Base-by-base conservation (phyloP, 1,140 invertebrate species). In the Drosophila busckii region DNA sequence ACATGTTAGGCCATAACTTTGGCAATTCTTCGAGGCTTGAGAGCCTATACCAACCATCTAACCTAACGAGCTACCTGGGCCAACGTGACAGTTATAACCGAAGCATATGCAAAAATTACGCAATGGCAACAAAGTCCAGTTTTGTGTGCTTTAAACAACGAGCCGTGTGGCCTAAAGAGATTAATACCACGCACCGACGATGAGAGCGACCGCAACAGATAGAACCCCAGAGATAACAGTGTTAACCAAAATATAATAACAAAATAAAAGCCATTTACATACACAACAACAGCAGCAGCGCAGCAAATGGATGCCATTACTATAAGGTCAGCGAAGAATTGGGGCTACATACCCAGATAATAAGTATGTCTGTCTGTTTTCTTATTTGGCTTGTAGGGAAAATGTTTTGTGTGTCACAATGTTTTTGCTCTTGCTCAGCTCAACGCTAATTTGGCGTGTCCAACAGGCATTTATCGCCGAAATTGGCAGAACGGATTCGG, bases 201-300 rank as follows among this genome's bases (percentile, higher is more conserved):
- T 76, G 70, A 66, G 53, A n/a, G 46, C 60, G 65, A 23, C 31
- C 54, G 42, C 49, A 62, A 19, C 65, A 58, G 55, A 68, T 69
- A 73, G 68, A 55, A 38, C 41, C 37, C 28, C 20, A 41, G 26
- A 76, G 73, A 80, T 80, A 80, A 68, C 44, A 80, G 73, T 56
- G 73, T 62, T 80, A 78, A 60, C 71, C 58, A 78, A 78, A n/a
- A n/a, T n/a, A 78, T 78, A 76, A 76, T 78, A 76, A 78, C 71
- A 70, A 46, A 78, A 76, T 76, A 76, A 76, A 76, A 80, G 71
- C 46, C 70, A 78, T 76, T 76, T 76, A 78, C 70, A 76, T 76
- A 34, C 31, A 42, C 12, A 19, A 34, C 32, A 34, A 4, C 34
- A 37, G 12, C 12, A 32, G 31, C 31, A 16, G 9, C n/a, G 10